Percentiles rank a stretch among this genome's conserved stretches.
phyloP scores from a whole-genome alignment of 2,113 vertebrate genomes.

The Seriola dumerili region DNA sequence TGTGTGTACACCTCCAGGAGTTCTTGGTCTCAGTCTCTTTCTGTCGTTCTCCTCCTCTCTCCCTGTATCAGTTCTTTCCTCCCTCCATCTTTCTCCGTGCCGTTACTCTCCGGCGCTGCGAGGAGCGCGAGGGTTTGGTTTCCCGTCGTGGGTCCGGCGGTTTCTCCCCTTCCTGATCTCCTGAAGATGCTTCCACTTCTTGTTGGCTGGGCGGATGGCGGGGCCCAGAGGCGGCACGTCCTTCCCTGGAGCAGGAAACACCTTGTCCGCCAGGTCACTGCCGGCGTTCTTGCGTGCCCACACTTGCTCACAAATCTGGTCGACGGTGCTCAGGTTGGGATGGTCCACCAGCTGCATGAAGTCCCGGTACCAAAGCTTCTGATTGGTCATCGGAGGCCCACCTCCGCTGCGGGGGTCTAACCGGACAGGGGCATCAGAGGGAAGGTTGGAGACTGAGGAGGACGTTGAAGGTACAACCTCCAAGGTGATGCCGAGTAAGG shows the following conservation, averaged over 20 bases:
- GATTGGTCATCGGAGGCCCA: constrained; percentile 73
- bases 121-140: constrained; percentile 87
- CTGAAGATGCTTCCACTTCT: constrained; percentile 87
- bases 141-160: constrained; percentile 89
- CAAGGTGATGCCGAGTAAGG: constrained; percentile 88
- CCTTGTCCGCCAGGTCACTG: constrained; percentile 71
- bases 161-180: constrained; percentile 89
- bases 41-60: constrained; percentile 41
- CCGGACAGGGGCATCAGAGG: constrained; percentile 67
- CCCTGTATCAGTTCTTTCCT: constrained; percentile 61
- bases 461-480: constrained; percentile 87
- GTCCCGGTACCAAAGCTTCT: constrained; percentile 95
- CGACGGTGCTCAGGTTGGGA: constrained; percentile 87
- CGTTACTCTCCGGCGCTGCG: constrained; percentile 88
- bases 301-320: constrained; percentile 91
- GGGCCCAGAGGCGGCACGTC: constrained; percentile 51
- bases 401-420: constrained; percentile 71
- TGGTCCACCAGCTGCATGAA: constrained; percentile 96
- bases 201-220: constrained; percentile 66
- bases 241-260: constrained; percentile 57
- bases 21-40: constrained; percentile 59
- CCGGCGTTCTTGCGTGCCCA: constrained; percentile 84
- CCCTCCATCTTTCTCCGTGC: constrained; percentile 28
- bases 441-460: constrained; percentile 64
- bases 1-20: constrained; percentile 62